Evolutionary conservation across 92 coral and sea anemone species (phyloP).

Genomic region (Palythoa grandiflora): DNA sequence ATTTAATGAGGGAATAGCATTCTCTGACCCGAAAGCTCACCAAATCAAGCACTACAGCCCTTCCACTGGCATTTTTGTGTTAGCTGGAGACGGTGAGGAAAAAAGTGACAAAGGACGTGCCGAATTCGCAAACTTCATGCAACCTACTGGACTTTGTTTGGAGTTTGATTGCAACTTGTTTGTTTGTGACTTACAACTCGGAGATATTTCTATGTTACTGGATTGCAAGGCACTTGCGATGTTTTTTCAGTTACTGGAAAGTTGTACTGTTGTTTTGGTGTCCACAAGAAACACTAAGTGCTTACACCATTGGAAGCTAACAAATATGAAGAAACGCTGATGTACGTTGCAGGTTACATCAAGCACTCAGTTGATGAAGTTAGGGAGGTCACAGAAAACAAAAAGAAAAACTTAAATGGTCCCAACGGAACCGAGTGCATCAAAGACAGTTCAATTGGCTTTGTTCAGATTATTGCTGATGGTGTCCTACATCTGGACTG

Average conservation of each 20-base stretch:
- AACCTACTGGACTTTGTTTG: slow-evolving; percentile 8
- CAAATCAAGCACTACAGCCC: slow-evolving; percentile 58
- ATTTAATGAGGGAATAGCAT: slow-evolving; percentile 61
- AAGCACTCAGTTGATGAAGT: slow-evolving; percentile 56
- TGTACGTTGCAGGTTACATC: slow-evolving; percentile 55
- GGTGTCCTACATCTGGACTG: slow-evolving; percentile 42
- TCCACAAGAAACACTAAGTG: slow-evolving; percentile 54
- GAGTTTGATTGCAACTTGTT: slow-evolving; percentile 62
- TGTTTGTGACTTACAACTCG: neutral
- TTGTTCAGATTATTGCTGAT: slow-evolving; percentile 59
- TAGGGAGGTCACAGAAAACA: slow-evolving; percentile 34
- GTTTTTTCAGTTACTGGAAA: slow-evolving; percentile 61
- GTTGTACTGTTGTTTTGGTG: slow-evolving; percentile 54
- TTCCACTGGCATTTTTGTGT: slow-evolving; percentile 56
- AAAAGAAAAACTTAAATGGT: slow-evolving; percentile 55
- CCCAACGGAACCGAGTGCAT: slow-evolving; percentile 59
- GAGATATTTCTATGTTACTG: slow-evolving; percentile 57
- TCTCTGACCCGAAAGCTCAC: slow-evolving; percentile 58
- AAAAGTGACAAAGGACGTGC: slow-evolving; percentile 50
- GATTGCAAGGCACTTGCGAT: slow-evolving; percentile 57
- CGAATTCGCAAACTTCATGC: slow-evolving; percentile 46
- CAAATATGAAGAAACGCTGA: slow-evolving; percentile 51
- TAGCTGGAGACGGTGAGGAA: slow-evolving; percentile 62
- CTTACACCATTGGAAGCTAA: slow-evolving; percentile 48
- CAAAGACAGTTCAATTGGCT: slow-evolving; percentile 54